A percentile compares a stretch with the other conserved stretches of the same genome.
Evolutionary conservation across 2,888 invertebrate species (phyloP).

Genomic region (Thereva unica): DNA sequence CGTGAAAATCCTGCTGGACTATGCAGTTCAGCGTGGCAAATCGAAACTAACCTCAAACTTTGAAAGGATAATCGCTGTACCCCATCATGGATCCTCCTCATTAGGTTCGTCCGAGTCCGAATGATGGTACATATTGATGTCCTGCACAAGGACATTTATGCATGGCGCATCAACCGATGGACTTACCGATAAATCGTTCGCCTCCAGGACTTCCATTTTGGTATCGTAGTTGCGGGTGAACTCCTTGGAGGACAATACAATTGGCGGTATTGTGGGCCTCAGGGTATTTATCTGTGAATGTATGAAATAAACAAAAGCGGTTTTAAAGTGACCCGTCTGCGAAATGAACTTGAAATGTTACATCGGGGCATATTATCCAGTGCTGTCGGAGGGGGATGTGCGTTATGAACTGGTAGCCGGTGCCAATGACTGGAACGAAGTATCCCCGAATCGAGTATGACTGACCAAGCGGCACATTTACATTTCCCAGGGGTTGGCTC

Average conservation of each 20-base stretch:
- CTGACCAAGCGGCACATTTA: constrained; percentile 43
- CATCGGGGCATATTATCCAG: constrained; percentile 44
- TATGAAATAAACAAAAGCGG: not conserved
- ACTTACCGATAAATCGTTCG: constrained; percentile 46
- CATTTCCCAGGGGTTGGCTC: constrained; percentile 43
- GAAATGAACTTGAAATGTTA: constrained; percentile 29
- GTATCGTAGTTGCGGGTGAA: constrained; percentile 46
- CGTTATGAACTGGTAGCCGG: constrained; percentile 49
- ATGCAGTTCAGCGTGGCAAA: not conserved
- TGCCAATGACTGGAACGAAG: constrained; percentile 46
- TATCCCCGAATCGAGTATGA: constrained; percentile 49
- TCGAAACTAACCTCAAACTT: constrained; percentile 30
- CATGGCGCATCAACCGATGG: constrained; percentile 47
- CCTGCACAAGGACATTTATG: constrained; percentile 47
- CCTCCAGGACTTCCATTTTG: constrained; percentile 46
- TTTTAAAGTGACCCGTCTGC: not conserved
- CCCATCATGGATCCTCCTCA: constrained; percentile 29
- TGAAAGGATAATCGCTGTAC: constrained; percentile 9
- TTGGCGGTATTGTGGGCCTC: constrained; percentile 44
- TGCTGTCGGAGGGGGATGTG: constrained; percentile 48
- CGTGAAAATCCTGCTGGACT: too few relatives aligned
- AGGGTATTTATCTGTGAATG: constrained; percentile 36
- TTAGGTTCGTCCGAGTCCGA: constrained; percentile 18
- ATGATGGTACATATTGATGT: constrained; percentile 41
- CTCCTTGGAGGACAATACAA: constrained; percentile 43